Conservation (phyloP, 2,797 vertebrate species). For the Gobio occitaniae region DNA sequence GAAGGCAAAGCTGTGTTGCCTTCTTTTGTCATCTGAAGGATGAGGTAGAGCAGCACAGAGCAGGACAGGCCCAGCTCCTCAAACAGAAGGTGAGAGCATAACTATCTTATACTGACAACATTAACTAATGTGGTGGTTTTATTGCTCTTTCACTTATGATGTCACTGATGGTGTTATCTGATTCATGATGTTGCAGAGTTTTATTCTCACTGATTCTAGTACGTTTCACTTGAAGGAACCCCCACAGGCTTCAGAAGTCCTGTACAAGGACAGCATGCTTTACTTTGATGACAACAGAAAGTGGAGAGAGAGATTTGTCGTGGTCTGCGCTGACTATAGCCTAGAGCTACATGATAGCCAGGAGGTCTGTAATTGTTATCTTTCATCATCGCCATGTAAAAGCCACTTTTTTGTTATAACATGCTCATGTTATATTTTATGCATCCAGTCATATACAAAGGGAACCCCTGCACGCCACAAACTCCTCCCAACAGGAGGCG, state of each 20-base stretch:
- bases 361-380: slow-evolving; percentile 76
- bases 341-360: slow-evolving; percentile 87
- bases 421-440: slow-evolving; percentile 7
- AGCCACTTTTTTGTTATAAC: background rate
- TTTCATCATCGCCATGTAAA: background rate
- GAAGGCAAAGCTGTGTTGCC: slow-evolving; percentile 82
- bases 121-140: background rate
- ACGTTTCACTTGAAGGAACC: slow-evolving; percentile 67
- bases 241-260: slow-evolving; percentile 66
- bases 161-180: background rate
- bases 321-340: slow-evolving; percentile 82
- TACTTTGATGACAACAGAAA: slow-evolving; percentile 87
- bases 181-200: background rate
- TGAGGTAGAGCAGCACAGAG: slow-evolving; percentile 86
- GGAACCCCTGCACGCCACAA: slow-evolving; percentile 80
- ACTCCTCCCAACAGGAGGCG: slow-evolving; percentile 81
- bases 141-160: background rate
- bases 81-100: slow-evolving; percentile 79
- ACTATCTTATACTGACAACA: background rate
- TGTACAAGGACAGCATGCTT: slow-evolving; percentile 81
- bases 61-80: slow-evolving; percentile 79
- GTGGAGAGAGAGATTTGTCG: slow-evolving; percentile 83
- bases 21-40: slow-evolving; percentile 84
- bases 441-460: slow-evolving; percentile 80
- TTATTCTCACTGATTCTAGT: background rate